These are phyloP conservation scores for Agonopterix heracliana DNA, from an alignment of 2,888 invertebrate species.

Conservation along the genomic window DNA sequence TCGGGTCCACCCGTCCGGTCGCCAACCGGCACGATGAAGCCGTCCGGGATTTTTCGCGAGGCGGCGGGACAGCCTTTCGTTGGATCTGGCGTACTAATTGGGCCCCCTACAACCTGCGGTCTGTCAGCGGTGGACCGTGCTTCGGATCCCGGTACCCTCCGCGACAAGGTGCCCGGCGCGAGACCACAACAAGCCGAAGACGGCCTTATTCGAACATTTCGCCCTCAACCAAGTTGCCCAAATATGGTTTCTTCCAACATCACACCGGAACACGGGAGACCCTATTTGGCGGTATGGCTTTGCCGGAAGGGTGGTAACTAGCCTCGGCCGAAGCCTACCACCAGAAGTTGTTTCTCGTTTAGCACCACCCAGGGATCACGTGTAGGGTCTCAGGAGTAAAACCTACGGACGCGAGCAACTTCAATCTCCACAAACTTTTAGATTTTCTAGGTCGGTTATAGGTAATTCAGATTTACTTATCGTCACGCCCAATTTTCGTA, in stretches of 20 bases:
- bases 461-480: no score
- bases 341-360: not conserved
- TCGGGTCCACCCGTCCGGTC: not conserved
- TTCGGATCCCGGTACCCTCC: slow-evolving; percentile 1
- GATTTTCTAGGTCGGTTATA: no score
- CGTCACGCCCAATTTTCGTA: no score
- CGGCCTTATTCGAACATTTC: no score
- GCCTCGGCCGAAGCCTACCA: not conserved
- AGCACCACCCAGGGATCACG: not conserved
- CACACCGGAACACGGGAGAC: not conserved
- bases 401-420: not conserved
- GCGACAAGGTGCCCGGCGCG: not conserved
- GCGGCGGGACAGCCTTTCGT: slow-evolving; percentile 9
- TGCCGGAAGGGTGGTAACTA: not conserved
- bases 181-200: not conserved
- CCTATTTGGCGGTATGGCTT: not conserved
- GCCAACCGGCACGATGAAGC: slow-evolving; percentile 5
- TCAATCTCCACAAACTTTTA: not conserved
- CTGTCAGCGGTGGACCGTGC: slow-evolving; percentile 11
- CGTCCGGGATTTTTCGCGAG: slow-evolving; percentile 5
- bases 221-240: no score
- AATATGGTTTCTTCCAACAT: not conserved
- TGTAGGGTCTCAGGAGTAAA: not conserved
- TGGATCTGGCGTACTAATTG: slow-evolving; percentile 10
- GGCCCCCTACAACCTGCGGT: slow-evolving; percentile 12